Evolutionary conservation across 2,888 invertebrate species (phyloP).

Genomic region (Loripinus fragilis): DNA sequence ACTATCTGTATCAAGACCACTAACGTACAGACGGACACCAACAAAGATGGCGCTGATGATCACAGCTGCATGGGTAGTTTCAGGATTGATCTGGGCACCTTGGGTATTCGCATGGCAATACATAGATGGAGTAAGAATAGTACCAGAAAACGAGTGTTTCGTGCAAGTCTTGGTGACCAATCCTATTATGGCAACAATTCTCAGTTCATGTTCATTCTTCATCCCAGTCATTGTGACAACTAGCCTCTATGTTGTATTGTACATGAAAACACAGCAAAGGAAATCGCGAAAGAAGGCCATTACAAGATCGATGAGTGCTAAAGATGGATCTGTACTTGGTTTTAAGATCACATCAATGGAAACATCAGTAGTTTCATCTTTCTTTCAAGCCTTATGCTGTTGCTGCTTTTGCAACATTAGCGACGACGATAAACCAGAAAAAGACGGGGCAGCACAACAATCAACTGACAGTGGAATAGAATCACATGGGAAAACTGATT

Average conservation of each 20-base stretch:
- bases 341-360: neutral
- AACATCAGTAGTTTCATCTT: neutral
- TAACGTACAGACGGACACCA: neutral
- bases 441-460: neutral
- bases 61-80: neutral
- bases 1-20: neutral
- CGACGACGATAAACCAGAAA: neutral
- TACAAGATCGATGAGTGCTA: neutral
- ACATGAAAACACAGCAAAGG: neutral
- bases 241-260: neutral
- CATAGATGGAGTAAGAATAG: neutral
- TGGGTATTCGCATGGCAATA: neutral
- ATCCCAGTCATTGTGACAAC: neutral
- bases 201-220: neutral
- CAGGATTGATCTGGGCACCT: neutral
- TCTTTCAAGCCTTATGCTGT: neutral
- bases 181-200: neutral
- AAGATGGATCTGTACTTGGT: neutral
- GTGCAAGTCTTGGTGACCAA: neutral
- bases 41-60: neutral
- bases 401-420: neutral
- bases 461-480: neutral
- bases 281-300: neutral
- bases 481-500: neutral
- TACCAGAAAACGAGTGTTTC: neutral